Evolutionary conservation across 2,113 vertebrate species (phyloP).

Genomic region (Montifringilla adamsi): DNA sequence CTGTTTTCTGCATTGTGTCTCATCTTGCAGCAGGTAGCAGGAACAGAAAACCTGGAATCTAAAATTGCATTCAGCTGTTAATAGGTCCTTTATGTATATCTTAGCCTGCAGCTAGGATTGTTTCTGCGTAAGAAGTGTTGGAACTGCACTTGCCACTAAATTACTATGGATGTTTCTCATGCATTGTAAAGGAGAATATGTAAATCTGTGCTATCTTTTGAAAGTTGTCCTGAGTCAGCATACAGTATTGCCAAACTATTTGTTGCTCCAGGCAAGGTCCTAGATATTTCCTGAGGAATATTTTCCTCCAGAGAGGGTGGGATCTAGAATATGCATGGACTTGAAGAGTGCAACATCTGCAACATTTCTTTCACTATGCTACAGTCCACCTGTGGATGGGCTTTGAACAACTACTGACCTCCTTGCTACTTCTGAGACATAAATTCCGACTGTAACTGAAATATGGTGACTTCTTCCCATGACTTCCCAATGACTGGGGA

Average conservation of each 20-base stretch:
- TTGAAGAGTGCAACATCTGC: background rate
- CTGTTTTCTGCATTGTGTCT: background rate
- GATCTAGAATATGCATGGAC: background rate
- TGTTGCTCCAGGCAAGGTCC: background rate
- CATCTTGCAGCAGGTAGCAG: background rate
- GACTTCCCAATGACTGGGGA: background rate
- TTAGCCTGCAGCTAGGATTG: background rate
- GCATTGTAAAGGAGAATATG: background rate
- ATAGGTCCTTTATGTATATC: background rate
- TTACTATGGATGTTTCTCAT: background rate
- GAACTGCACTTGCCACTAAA: background rate
- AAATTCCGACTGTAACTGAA: background rate
- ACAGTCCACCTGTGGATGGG: background rate
- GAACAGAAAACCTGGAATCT: background rate
- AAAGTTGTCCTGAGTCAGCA: background rate
- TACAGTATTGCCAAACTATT: background rate
- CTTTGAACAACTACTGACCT: background rate
- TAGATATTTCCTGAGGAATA: background rate
- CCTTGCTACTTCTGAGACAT: background rate
- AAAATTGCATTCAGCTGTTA: background rate
- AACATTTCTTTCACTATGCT: background rate
- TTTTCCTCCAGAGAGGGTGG: background rate
- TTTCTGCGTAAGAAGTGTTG: background rate
- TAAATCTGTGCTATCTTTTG: background rate
- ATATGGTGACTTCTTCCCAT: background rate